These are phyloP conservation scores for Lepidurus couesii DNA, from an alignment of 1,140 invertebrate genomes.

Conservation along the genomic window DNA sequence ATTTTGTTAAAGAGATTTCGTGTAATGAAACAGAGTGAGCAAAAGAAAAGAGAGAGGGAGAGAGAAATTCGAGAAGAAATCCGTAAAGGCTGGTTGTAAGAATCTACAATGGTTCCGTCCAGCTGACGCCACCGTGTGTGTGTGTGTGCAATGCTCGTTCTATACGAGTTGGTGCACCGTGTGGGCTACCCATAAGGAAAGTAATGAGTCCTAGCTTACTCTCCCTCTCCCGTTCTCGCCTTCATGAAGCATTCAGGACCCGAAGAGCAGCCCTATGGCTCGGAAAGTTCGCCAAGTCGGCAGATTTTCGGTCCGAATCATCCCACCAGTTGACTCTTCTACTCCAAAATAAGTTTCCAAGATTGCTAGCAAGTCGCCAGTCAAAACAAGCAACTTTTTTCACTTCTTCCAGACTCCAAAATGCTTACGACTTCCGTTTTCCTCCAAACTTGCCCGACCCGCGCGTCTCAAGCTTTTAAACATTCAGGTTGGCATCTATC, in stretches of 20 bases:
- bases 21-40: background rate
- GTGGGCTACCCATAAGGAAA: background rate
- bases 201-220: background rate
- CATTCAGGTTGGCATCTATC: too few relatives aligned
- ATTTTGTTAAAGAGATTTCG: too few relatives aligned
- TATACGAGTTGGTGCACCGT: background rate
- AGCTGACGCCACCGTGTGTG: constrained; percentile 13
- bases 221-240: background rate
- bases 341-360: background rate
- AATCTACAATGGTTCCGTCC: background rate
- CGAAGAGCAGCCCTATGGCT: background rate
- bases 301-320: constrained; percentile 12
- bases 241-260: background rate
- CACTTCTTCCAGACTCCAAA: too few relatives aligned
- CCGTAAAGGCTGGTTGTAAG: background rate
- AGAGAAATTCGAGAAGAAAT: background rate
- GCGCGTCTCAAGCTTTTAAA: too few relatives aligned
- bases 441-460: too few relatives aligned
- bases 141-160: constrained; percentile 7
- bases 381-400: too few relatives aligned
- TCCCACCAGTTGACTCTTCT: constrained; percentile 14
- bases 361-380: too few relatives aligned
- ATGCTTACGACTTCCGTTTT: too few relatives aligned
- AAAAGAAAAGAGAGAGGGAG: background rate
- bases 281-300: background rate